Conservation (phyloP, 2,113 vertebrate genomes). For the Collichthys lucidus region DNA sequence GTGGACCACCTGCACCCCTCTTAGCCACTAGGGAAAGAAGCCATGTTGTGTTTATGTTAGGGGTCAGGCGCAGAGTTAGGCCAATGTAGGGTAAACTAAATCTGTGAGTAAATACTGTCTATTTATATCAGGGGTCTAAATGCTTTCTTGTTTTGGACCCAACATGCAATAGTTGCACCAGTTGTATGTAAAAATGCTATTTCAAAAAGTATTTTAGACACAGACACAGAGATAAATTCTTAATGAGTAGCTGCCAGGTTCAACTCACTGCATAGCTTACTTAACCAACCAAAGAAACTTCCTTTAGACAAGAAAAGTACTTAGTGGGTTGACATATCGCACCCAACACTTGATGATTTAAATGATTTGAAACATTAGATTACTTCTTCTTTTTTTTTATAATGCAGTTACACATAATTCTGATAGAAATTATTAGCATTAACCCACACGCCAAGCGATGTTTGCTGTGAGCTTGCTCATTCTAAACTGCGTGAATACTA, state of each 20-base stretch:
- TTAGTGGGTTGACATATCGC: too few species aligned
- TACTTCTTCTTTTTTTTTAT: too few species aligned
- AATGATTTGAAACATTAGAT: neutral
- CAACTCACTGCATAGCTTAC: neutral
- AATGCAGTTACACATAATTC: too few species aligned
- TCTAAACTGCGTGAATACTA: neutral
- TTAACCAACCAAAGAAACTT: neutral
- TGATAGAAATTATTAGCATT: neutral
- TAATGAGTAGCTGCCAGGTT: neutral
- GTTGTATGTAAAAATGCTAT: neutral
- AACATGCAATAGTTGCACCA: constrained; percentile 17
- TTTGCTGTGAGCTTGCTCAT: neutral
- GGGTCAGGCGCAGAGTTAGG: constrained; percentile 74
- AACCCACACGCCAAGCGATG: neutral
- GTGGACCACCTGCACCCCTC: constrained; percentile 78
- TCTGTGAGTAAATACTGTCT: constrained; percentile 77
- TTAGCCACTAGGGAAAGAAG: constrained; percentile 69
- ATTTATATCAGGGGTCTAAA: constrained; percentile 73
- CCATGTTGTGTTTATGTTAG: constrained; percentile 78
- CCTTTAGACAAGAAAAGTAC: too few species aligned
- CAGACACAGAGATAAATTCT: neutral
- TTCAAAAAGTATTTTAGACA: neutral
- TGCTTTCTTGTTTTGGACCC: constrained; percentile 17
- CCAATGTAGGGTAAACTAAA: constrained; percentile 64
- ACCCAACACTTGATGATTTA: neutral